A percentile compares a stretch with the other conserved stretches of the same genome.
These are phyloP conservation scores for Peribatodes rhomboidaria DNA, from an alignment of 2,888 invertebrate genomes.

Conservation along the genomic window DNA sequence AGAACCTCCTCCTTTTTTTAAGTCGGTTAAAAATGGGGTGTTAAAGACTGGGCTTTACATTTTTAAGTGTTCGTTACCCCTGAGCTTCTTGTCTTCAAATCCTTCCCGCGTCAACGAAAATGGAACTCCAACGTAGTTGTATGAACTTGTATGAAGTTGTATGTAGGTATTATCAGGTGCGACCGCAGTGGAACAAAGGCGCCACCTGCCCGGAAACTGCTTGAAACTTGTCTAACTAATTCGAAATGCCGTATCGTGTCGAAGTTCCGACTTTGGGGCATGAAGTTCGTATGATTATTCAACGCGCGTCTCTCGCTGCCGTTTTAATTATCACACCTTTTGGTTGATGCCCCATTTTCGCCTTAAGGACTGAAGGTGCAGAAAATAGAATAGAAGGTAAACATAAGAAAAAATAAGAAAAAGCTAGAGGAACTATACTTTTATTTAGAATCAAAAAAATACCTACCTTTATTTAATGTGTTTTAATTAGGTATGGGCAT, in stretches of 20 bases:
- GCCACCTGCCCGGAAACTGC: conserved; percentile 65
- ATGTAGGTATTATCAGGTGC: conserved; percentile 63
- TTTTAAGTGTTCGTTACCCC: neutral
- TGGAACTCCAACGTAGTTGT: conserved; percentile 60
- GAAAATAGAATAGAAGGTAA: neutral
- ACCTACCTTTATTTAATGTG: too few species aligned
- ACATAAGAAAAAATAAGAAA: neutral
- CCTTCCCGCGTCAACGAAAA: conserved; percentile 9
- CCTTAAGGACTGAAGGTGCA: neutral
- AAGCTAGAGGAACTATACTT: too few species aligned
- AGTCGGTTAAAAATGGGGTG: too few species aligned
- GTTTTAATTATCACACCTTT: conserved; percentile 51
- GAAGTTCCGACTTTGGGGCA: conserved; percentile 64
- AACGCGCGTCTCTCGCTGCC: conserved; percentile 52
- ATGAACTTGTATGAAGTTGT: conserved; percentile 48
- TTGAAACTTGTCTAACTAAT: conserved; percentile 68
- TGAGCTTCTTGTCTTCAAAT: neutral
- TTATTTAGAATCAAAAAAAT: too few species aligned
- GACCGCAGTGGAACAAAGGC: conserved; percentile 65
- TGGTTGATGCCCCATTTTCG: conserved; percentile 23
- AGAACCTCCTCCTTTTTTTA: too few species aligned
- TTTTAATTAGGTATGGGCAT: too few species aligned
- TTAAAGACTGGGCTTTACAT: neutral
- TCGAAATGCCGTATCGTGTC: conserved; percentile 64
- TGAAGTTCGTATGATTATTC: conserved; percentile 61